phyloP scores from a whole-genome alignment of 2,888 invertebrate species.

The Glyphotaelius pellucidus region DNA sequence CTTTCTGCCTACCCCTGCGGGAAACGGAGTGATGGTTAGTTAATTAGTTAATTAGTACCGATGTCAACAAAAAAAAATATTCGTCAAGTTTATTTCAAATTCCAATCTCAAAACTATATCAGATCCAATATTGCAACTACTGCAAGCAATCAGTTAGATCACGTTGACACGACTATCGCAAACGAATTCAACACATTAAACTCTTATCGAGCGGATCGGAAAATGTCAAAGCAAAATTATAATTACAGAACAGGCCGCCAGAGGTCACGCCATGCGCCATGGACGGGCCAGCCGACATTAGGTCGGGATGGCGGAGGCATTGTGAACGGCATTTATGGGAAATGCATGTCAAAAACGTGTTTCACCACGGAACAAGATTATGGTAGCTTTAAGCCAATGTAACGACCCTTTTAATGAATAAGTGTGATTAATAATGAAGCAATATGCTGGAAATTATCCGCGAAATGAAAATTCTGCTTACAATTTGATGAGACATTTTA shows the following conservation, averaged over 20 bases:
- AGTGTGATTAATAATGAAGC: conserved; percentile 28
- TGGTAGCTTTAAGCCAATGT: conserved; percentile 8
- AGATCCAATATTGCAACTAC: not conserved
- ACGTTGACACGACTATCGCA: conserved; percentile 19
- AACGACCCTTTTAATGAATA: conserved; percentile 25
- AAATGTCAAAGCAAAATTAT: conserved; percentile 27
- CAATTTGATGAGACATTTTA: not conserved
- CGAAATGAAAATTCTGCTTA: not conserved
- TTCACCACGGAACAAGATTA: not conserved
- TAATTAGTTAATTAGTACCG: too few species aligned
- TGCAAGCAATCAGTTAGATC: not conserved
- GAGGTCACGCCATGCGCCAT: conserved; percentile 23
- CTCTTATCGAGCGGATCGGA: conserved; percentile 20
- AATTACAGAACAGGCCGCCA: not conserved
- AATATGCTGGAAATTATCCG: conserved; percentile 5
- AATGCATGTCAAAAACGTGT: conserved; percentile 15
- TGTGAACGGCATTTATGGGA: not conserved
- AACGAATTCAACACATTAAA: conserved; percentile 13
- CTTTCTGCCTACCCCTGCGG: too few species aligned
- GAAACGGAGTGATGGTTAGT: too few species aligned
- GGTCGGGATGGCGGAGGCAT: not conserved
- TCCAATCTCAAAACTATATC: not conserved
- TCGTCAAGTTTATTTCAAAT: not conserved
- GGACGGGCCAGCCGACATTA: not conserved
- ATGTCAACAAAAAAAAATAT: too few species aligned